phyloP scores from a whole-genome alignment of 1,140 invertebrate species.

The Cydia amplana region DNA sequence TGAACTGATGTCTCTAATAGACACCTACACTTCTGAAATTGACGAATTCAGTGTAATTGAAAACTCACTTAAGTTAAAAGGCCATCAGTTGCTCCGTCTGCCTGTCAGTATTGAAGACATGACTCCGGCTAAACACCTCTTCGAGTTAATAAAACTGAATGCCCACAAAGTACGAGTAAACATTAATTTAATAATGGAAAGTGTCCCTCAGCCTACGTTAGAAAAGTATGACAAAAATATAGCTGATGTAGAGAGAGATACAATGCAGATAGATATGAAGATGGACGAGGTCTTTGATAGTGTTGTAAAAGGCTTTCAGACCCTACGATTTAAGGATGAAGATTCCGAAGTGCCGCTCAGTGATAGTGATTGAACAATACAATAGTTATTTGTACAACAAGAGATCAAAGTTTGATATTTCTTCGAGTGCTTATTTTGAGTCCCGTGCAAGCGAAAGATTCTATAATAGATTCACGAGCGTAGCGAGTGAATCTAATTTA shows the following conservation, averaged over 20 bases:
- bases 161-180: not conserved
- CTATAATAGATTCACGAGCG: no score
- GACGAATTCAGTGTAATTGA: slow-evolving; percentile 43
- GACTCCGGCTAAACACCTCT: not conserved
- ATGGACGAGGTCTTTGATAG: not conserved
- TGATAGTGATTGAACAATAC: slow-evolving; percentile 11
- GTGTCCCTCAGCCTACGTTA: not conserved
- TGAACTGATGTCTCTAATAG: slow-evolving; percentile 41
- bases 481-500: no score
- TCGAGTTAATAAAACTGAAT: not conserved
- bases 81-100: slow-evolving; percentile 40
- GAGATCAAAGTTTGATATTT: no score
- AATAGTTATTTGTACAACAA: no score
- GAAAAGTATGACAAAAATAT: not conserved
- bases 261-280: not conserved
- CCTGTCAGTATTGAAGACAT: slow-evolving; percentile 25
- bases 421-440: no score
- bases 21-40: slow-evolving; percentile 42
- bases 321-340: not conserved
- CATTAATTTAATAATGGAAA: not conserved
- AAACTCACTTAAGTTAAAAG: slow-evolving; percentile 38
- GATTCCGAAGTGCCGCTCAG: slow-evolving; percentile 19
- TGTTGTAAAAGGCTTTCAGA: not conserved
- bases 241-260: not conserved
- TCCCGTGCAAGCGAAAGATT: no score